phyloP scores from a whole-genome alignment of 2,113 vertebrate genomes.

The Spermophilus dauricus region DNA sequence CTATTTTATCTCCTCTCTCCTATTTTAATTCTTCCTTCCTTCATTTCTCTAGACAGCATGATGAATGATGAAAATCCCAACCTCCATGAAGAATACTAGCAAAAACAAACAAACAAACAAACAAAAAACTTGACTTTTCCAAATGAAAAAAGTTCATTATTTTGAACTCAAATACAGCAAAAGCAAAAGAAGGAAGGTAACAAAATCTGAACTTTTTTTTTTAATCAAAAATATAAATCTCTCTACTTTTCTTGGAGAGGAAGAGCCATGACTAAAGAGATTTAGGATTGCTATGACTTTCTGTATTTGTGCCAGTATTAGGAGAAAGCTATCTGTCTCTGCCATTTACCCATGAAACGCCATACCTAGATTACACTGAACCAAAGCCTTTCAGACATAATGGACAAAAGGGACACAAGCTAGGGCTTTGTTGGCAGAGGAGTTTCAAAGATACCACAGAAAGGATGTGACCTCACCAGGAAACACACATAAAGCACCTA shows the following conservation, averaged over 20 bases:
- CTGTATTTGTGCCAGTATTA: neutral
- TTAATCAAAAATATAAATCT: constrained; percentile 15
- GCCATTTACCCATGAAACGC: neutral
- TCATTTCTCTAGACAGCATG: neutral
- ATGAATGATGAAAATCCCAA: neutral
- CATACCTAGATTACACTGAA: neutral
- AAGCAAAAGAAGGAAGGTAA: neutral
- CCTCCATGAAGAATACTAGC: neutral
- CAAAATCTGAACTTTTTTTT: constrained; percentile 6
- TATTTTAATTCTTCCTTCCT: neutral
- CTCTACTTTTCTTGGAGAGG: neutral
- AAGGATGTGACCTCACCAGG: neutral
- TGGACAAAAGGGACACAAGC: neutral
- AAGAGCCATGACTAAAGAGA: neutral
- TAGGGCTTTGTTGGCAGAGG: neutral
- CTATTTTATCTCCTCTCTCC: neutral
- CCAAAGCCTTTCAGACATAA: neutral
- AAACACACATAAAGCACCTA: neutral
- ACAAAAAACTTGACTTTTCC: neutral
- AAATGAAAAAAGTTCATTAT: neutral
- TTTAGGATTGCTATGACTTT: neutral
- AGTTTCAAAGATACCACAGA: neutral
- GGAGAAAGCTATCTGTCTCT: neutral
- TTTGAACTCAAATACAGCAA: neutral
- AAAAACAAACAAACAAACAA: neutral